Conservation (phyloP, 1,140 invertebrate genomes). For the Macrocentrus cingulum region DNA sequence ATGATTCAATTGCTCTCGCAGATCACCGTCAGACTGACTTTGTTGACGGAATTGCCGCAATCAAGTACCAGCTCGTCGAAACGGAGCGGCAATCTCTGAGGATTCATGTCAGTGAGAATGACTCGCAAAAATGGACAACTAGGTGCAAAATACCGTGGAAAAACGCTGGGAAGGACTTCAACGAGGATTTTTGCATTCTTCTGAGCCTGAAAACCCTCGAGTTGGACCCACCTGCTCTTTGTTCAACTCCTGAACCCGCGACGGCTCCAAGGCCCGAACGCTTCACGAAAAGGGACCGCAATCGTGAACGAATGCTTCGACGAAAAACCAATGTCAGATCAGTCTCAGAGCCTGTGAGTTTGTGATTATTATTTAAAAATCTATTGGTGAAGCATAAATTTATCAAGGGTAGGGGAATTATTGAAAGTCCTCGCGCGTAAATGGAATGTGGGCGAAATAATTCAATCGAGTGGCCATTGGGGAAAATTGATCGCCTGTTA, state of each 20-base stretch:
- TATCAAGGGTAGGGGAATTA: too few relatives aligned
- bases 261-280: constrained; percentile 35
- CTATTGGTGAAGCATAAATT: too few relatives aligned
- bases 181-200: constrained; percentile 45
- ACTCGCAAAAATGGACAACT: not conserved
- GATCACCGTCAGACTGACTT: constrained; percentile 7
- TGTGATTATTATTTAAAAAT: not conserved
- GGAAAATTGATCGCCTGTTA: too few relatives aligned
- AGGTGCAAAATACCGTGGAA: constrained; percentile 5
- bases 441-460: too few relatives aligned
- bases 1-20: not conserved
- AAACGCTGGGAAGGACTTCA: constrained; percentile 24
- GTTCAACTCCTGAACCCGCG: constrained; percentile 5
- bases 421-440: too few relatives aligned
- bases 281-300: constrained; percentile 50
- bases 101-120: constrained; percentile 8
- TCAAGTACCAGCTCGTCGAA: constrained; percentile 19
- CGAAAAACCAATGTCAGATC: constrained; percentile 50
- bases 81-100: not conserved
- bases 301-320: constrained; percentile 47
- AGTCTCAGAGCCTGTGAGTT: constrained; percentile 54
- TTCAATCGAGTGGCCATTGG: too few relatives aligned
- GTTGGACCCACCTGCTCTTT: constrained; percentile 30
- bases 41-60: constrained; percentile 22
- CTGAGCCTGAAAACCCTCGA: constrained; percentile 45